phyloP scores from a whole-genome alignment of 2,888 invertebrate genomes.

The Volucella inanis region DNA sequence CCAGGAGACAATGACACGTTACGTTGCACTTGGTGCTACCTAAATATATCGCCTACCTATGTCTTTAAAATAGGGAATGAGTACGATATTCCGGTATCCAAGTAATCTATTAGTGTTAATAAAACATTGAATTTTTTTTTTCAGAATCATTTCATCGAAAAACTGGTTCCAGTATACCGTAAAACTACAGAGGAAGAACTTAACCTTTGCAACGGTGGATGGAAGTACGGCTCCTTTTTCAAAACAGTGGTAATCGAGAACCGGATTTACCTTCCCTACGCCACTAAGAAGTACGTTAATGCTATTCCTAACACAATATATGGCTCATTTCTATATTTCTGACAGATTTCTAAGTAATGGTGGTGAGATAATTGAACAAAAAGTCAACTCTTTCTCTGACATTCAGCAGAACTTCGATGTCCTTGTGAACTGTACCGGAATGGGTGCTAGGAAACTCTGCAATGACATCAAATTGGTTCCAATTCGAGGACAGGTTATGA shows the following conservation, averaged over 20 bases:
- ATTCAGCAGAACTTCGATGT: conserved; percentile 86
- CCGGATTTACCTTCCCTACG: conserved; percentile 90
- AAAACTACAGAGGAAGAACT: conserved; percentile 89
- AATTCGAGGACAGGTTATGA: conserved; percentile 92
- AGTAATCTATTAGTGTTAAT: neutral
- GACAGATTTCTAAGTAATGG: conserved; percentile 86
- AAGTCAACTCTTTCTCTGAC: conserved; percentile 86
- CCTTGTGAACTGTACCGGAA: conserved; percentile 93
- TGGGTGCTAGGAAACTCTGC: conserved; percentile 91
- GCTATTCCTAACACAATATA: conserved; percentile 1
- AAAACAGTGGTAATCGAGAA: conserved; percentile 91
- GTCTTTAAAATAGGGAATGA: too few species aligned
- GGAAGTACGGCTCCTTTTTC: conserved; percentile 93
- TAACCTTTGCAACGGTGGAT: conserved; percentile 88
- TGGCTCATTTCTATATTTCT: conserved; percentile 10
- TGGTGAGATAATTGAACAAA: conserved; percentile 85
- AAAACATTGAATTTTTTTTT: conserved; percentile 58
- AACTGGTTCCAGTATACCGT: conserved; percentile 90
- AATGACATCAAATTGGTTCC: conserved; percentile 90
- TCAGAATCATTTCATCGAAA: conserved; percentile 90
- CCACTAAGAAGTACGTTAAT: conserved; percentile 85
- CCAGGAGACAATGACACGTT: too few species aligned
- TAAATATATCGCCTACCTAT: too few species aligned
- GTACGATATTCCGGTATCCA: too few species aligned
- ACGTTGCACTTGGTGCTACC: too few species aligned